phyloP scores from a whole-genome alignment of 2,888 invertebrate species.

The Hemistola chrysoprasaria region DNA sequence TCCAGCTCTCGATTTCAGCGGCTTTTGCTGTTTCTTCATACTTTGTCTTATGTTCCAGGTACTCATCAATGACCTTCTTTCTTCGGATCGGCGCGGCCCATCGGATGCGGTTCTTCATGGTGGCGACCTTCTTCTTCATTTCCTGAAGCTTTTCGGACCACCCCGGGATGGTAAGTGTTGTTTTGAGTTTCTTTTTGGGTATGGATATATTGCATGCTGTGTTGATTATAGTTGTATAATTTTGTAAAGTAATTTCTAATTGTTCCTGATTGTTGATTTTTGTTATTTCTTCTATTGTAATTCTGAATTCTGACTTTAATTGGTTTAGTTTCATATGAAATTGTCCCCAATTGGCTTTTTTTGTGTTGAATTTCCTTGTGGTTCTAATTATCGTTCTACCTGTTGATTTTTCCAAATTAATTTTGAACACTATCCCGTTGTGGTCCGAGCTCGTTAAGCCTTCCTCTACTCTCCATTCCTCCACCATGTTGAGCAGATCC shows the following conservation, averaged over 20 bases:
- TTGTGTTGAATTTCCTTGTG: too few relatives aligned
- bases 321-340: neutral
- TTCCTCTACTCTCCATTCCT: neutral
- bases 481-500: neutral
- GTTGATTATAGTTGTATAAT: slow-evolving; percentile 1
- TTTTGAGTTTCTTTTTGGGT: neutral
- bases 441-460: too few relatives aligned
- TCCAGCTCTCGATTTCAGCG: slow-evolving; percentile 17
- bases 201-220: neutral
- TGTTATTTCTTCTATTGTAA: neutral
- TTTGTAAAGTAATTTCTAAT: neutral
- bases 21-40: slow-evolving; percentile 7
- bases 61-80: too few relatives aligned
- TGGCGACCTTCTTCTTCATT: slow-evolving; percentile 5
- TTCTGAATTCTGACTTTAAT: neutral
- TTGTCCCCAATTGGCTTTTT: too few relatives aligned
- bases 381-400: too few relatives aligned
- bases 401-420: too few relatives aligned
- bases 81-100: too few relatives aligned
- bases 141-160: slow-evolving; percentile 6
- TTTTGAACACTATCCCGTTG: neutral
- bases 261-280: too few relatives aligned
- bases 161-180: slow-evolving; percentile 6
- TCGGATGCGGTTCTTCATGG: too few relatives aligned
- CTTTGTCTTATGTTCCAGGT: slow-evolving; percentile 8